phyloP scores from a whole-genome alignment of 2,113 vertebrate species.

The Nyctibius bracteatus region DNA sequence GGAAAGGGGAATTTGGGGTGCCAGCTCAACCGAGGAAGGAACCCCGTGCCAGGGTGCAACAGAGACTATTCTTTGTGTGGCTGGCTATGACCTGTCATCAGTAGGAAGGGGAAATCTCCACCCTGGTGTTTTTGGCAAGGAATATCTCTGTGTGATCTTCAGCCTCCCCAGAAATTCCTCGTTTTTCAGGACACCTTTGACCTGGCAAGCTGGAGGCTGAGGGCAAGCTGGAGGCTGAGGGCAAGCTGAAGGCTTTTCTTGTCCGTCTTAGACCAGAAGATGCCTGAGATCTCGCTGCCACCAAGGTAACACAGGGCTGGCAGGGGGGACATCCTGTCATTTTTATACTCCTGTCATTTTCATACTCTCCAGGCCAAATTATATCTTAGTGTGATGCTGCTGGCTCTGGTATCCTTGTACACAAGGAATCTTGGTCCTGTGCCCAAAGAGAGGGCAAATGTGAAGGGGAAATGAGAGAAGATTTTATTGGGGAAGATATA shows the following conservation, averaged over 20 bases:
- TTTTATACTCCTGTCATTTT: background rate
- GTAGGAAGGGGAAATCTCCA: background rate
- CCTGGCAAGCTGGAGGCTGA: background rate
- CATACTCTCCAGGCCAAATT: background rate
- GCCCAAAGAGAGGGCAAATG: background rate
- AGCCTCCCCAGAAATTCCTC: background rate
- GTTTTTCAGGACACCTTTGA: background rate
- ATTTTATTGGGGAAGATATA: background rate
- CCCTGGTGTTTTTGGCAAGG: background rate
- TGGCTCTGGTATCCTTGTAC: background rate
- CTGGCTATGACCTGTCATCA: background rate
- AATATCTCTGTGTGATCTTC: background rate
- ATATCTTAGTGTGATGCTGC: background rate
- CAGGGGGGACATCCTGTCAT: background rate
- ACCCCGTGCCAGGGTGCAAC: background rate
- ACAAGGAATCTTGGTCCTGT: background rate
- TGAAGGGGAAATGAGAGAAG: background rate
- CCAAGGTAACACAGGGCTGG: background rate
- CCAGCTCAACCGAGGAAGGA: background rate
- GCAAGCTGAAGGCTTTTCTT: background rate
- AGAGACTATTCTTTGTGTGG: background rate
- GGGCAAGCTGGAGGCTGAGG: background rate
- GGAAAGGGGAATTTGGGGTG: background rate
- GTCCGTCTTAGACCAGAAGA: background rate
- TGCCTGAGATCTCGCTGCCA: accelerated